phyloP scores from a whole-genome alignment of 2,113 vertebrate species.

The Copsychus sechellarum region DNA sequence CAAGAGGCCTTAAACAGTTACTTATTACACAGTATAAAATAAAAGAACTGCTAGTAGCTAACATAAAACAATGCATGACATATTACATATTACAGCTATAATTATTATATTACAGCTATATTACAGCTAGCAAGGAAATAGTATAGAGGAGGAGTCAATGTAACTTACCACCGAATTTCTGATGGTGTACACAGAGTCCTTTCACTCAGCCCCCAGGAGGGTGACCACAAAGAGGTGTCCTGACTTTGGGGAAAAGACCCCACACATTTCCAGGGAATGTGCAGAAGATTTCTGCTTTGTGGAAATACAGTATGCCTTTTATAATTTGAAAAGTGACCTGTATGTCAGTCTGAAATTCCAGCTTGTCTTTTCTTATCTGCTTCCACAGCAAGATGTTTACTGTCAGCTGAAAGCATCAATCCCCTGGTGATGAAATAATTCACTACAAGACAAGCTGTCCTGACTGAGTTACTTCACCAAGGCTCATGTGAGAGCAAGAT shows the following conservation, averaged over 20 bases:
- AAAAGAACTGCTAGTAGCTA: not conserved
- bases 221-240: not conserved
- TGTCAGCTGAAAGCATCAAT: not conserved
- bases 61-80: not conserved
- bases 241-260: not conserved
- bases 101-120: not conserved
- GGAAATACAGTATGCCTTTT: not conserved
- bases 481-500: not conserved
- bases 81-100: too few relatives aligned
- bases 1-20: not conserved
- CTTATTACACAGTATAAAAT: not conserved
- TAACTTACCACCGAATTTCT: fast-evolving
- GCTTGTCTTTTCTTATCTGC: not conserved
- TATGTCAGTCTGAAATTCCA: not conserved
- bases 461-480: not conserved
- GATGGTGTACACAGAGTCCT: not conserved
- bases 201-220: not conserved
- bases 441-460: not conserved
- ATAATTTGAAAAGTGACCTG: not conserved
- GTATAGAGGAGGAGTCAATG: not conserved
- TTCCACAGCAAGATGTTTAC: not conserved
- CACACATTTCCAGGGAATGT: not conserved
- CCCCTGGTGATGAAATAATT: not conserved
- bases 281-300: not conserved
- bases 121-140: not conserved